These are phyloP conservation scores for Macrotus californicus DNA, from an alignment of 2,113 vertebrate species.

Conservation along the genomic window DNA sequence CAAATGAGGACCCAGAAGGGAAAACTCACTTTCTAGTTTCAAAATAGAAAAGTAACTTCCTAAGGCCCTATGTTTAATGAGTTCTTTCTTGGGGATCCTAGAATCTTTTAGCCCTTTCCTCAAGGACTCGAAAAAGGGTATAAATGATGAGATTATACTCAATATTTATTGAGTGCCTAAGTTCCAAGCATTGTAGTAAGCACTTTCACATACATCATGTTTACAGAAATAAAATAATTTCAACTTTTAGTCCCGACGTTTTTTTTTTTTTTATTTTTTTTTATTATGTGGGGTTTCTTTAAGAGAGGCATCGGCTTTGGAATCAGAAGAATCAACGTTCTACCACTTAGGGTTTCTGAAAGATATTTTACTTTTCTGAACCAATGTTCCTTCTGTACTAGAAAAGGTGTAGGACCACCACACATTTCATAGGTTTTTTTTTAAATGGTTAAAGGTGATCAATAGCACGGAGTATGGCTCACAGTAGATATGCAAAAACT, in stretches of 20 bases:
- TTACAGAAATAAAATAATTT: neutral
- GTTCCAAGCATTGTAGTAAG: neutral
- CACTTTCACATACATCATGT: neutral
- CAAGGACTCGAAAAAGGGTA: neutral
- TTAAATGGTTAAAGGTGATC: neutral
- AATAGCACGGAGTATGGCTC: neutral
- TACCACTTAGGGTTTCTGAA: neutral
- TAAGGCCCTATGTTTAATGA: neutral
- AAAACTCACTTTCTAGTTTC: neutral
- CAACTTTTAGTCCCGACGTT: neutral
- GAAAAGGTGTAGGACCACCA: neutral
- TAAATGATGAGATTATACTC: conserved; percentile 12
- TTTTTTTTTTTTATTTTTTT: neutral
- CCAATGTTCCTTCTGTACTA: neutral
- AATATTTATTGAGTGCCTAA: conserved; percentile 16
- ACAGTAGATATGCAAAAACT: neutral
- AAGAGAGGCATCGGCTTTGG: neutral
- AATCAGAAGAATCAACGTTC: conserved; percentile 20
- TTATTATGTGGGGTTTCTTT: conserved; percentile 18
- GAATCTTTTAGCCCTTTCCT: neutral
- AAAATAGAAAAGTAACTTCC: conserved; percentile 25
- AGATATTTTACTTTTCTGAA: conserved; percentile 27
- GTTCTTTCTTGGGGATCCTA: neutral
- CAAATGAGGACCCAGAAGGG: neutral
- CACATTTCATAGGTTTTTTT: neutral